Evolutionary conservation across 1,140 invertebrate genomes (phyloP).

Genomic region (Leptoteleia sp.): DNA sequence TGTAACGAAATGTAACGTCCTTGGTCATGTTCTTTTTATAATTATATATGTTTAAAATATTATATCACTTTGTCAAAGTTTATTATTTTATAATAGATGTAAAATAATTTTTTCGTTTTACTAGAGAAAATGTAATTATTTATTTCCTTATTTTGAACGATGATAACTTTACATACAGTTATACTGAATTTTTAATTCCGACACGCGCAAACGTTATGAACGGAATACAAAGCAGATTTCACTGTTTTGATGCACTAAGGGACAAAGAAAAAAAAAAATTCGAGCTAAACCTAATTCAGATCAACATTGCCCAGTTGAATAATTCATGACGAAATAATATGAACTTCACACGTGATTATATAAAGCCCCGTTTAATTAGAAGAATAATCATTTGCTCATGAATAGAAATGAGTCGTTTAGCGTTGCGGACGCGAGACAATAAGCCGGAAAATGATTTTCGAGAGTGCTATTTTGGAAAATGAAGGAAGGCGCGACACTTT

Average conservation of each 20-base stretch:
- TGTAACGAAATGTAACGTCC: too few relatives aligned
- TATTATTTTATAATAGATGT: too few relatives aligned
- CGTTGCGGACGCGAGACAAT: neutral
- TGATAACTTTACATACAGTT: conserved; percentile 11
- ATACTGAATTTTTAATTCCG: conserved; percentile 4
- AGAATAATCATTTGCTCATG: conserved; percentile 3
- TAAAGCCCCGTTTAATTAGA: conserved; percentile 17
- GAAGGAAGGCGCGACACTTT: conserved; percentile 30
- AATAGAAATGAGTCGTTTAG: conserved; percentile 13
- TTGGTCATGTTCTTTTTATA: too few relatives aligned
- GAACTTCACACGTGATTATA: conserved; percentile 23
- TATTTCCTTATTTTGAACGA: neutral
- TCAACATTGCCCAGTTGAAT: conserved; percentile 8
- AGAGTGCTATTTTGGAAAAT: conserved; percentile 45
- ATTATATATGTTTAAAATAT: too few relatives aligned
- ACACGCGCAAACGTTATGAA: conserved; percentile 2
- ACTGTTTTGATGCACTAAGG: conserved; percentile 7
- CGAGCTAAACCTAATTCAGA: conserved; percentile 16
- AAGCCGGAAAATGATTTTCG: conserved; percentile 29
- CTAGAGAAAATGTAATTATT: neutral
- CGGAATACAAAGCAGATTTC: conserved; percentile 38
- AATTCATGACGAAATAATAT: conserved; percentile 19
- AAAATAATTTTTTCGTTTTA: neutral
- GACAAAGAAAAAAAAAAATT: neutral
- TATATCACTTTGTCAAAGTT: too few relatives aligned